phyloP scores from a whole-genome alignment of 2,797 vertebrate genomes.

The Cuniculus paca region DNA sequence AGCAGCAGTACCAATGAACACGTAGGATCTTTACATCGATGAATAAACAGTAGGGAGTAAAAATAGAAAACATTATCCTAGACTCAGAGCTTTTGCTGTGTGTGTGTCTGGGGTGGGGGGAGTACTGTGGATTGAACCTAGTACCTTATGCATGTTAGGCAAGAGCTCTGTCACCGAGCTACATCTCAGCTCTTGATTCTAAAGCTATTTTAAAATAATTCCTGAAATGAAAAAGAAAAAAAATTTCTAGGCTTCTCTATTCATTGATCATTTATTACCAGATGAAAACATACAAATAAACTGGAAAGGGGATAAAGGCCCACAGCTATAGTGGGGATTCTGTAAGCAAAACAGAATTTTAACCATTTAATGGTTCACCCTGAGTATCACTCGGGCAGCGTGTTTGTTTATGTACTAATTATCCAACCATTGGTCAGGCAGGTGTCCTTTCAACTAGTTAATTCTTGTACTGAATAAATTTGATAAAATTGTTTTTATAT shows the following conservation, averaged over 20 bases:
- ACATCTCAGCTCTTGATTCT: not conserved
- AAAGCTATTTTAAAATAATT: slow-evolving; percentile 62
- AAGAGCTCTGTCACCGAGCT: not conserved
- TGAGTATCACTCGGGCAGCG: not conserved
- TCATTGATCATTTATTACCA: not conserved
- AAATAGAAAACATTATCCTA: not conserved
- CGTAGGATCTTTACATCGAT: slow-evolving; percentile 48
- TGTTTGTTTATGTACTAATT: not conserved
- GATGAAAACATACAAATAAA: slow-evolving; percentile 37
- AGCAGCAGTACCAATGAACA: slow-evolving; percentile 64
- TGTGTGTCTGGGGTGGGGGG: no score
- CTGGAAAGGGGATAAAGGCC: not conserved
- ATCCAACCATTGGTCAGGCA: not conserved
- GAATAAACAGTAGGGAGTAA: not conserved
- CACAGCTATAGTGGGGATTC: not conserved
- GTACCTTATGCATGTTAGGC: not conserved
- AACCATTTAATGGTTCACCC: not conserved
- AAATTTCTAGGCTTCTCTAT: slow-evolving; percentile 24
- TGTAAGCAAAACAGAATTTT: slow-evolving; percentile 16
- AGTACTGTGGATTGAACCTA: not conserved
- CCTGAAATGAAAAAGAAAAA: slow-evolving; percentile 44
- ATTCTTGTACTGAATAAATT: not conserved
- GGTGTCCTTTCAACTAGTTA: not conserved
- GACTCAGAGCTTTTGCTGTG: not conserved
- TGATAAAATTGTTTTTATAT: not conserved